Evolutionary conservation across 2,888 invertebrate genomes (phyloP), one percentile per base, ranked within the genome.

Genomic region (Drosophila setosimentum): DNA sequence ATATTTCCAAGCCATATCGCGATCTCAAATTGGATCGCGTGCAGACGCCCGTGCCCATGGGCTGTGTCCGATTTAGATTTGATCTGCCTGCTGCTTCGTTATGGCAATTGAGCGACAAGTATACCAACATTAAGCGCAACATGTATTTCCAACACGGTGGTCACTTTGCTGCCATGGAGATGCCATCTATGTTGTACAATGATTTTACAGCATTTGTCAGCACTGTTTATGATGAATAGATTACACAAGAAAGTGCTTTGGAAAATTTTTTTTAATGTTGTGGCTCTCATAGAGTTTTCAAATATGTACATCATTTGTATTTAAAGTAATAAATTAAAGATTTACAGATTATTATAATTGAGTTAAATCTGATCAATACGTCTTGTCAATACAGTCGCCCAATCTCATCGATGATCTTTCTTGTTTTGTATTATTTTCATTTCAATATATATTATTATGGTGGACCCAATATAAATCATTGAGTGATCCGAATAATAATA

Each of bases 131-230:
- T 42, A 93, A 96, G 11, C 96, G 95, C 42, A 95, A 95, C 80
- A 95, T 94, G 1, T 93, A 95, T 51, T 94, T 95, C 55, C 94
- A 95, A 0, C 94, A 95, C 5, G 97, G 97, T 3, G 98, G 98
- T 0, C 98, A 98, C 91, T 99, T 98, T 91, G 96, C 96, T 0
- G 97, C 97, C 0, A 93, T 98, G 69, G 97, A 98, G 91, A 94
- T 95, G 75, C 97, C 98, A 0, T 93, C 94, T 49, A 83, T 96
- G 4, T 87, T 98, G 51, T 96, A 96, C 3, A 93, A 95, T 0
- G 97, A 98, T 89, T 92, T 98, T 18, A 95, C 94, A 87, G 83
- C 93, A 8, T 95, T 96, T 58, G 94, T 95, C 0, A 83, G 90
- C 0, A 94, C 94, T 68, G 51, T 87, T 4, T 51, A 79, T 3